Evolutionary conservation across 2,113 vertebrate species (phyloP), one percentile per base, ranked within the genome.

Genomic region (Pelobates fuscus): DNA sequence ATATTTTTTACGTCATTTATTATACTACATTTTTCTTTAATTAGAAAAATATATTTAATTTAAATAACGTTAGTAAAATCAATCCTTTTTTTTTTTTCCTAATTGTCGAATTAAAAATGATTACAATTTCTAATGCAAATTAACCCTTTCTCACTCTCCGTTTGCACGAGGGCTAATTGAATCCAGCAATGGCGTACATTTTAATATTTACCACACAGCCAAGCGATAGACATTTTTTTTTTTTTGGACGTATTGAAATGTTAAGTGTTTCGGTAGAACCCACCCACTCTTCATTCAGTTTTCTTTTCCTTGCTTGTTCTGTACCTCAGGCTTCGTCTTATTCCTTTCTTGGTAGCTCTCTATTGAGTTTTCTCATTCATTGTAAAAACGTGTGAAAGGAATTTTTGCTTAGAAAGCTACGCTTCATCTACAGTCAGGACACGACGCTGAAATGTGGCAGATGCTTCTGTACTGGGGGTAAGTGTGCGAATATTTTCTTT

Each of bases 311-410:
- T 30, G 58, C 70, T 72, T 21, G 14, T 29, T 72, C 59, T 44
- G 27, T 49, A 61, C 12, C 70, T 17, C n/a, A 32, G 60, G 27
- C 44, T 54, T 72, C 59, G 52, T 54, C 17, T 63, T 72, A 62
- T 43, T 55, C 29, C 18, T 20, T 37, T 27, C 44, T 72, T 72
- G 29, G 70, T 32, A 5, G 70, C 58, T 72, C 70, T 60, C 70
- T 72, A 54, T 63, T 72, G 70, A 72, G 27, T 63, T 72, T 44
- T 52, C 49, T 72, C 70, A 72, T 72, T 72, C 70, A 72, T 72
- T 72, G 70, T 72, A 72, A 72, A 62, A 64, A 72, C 24, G 70
- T 72, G 70, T 63, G 60, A 72, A 72, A 63, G 44, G 70, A 63
- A 72, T 72, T 46, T 55, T 63, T 52, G 26, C 60, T 72, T 14